These are phyloP conservation scores for Pyrocephalus nanus DNA, from an alignment of 2,797 vertebrate genomes.

Conservation along the genomic window DNA sequence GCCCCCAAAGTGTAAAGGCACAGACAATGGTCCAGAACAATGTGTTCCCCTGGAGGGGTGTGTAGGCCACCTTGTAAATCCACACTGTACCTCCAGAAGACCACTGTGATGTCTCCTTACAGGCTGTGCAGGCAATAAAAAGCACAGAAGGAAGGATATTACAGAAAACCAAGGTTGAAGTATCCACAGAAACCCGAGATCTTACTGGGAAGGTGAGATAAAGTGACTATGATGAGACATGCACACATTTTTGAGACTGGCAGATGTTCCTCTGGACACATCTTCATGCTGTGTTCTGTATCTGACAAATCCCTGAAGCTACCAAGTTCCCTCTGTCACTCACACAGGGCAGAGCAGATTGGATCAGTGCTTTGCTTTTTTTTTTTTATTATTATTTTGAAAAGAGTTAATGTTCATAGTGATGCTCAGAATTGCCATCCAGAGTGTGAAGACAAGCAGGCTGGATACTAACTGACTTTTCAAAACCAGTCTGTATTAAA, in stretches of 20 bases:
- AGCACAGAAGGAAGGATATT: background rate
- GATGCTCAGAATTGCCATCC: background rate
- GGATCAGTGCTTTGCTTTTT: background rate
- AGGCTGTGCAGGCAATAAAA: background rate
- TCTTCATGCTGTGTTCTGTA: background rate
- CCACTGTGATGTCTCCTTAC: background rate
- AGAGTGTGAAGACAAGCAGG: background rate
- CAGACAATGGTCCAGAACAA: background rate
- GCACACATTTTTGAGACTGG: background rate
- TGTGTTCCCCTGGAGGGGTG: background rate
- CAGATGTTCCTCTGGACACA: background rate
- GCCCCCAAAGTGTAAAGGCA: background rate
- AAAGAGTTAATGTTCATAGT: background rate
- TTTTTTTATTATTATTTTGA: background rate
- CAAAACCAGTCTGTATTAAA: background rate
- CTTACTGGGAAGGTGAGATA: background rate
- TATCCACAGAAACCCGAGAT: background rate
- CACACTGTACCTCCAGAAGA: background rate
- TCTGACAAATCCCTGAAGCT: background rate
- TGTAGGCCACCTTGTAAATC: background rate
- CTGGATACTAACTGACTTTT: background rate
- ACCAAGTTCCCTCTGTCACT: background rate
- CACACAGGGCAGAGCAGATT: background rate
- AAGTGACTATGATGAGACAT: background rate
- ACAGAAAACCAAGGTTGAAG: background rate